These are phyloP conservation scores for Antheraea mylitta DNA, from an alignment of 1,140 invertebrate species.

Conservation along the genomic window DNA sequence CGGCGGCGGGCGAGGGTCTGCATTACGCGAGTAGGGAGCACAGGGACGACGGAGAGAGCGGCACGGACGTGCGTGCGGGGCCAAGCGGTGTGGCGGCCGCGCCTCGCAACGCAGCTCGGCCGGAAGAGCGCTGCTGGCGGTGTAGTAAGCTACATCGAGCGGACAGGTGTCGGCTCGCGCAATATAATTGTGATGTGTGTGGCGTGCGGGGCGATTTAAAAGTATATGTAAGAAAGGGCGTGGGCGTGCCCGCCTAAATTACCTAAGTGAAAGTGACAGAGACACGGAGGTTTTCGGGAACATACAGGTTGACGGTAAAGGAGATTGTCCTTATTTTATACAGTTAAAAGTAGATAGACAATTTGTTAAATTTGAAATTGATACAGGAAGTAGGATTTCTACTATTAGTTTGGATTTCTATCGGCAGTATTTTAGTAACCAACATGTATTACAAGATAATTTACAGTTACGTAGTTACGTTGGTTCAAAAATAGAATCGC, in stretches of 20 bases:
- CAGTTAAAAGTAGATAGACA: constrained; percentile 10
- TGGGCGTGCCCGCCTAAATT: constrained; percentile 5
- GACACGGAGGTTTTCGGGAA: constrained; percentile 15
- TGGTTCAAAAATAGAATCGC: no score
- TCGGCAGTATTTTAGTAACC: constrained; percentile 3
- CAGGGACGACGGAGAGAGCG: constrained; percentile 29
- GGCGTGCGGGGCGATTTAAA: constrained; percentile 24
- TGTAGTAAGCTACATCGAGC: constrained; percentile 22
- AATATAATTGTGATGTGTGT: no score
- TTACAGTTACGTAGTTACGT: constrained; percentile 19
- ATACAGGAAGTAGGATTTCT: no score
- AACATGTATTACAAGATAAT: constrained; percentile 11
- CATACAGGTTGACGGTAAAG: constrained; percentile 11
- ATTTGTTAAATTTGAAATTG: constrained; percentile 11
- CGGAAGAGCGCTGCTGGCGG: constrained; percentile 12
- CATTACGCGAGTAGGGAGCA: no score
- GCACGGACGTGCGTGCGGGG: constrained; percentile 33
- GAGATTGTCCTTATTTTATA: constrained; percentile 23
- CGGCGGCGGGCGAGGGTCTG: no score
- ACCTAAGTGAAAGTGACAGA: constrained; percentile 14
- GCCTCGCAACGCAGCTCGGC: not conserved
- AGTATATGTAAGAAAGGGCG: constrained; percentile 21
- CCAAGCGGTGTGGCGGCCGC: constrained; percentile 16
- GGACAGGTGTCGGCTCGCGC: constrained; percentile 19
- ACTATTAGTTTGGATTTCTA: no score